Percentiles rank a stretch among this genome's conserved stretches.
Evolutionary conservation across 2,888 invertebrate species (phyloP).

Genomic region (Fissipunctia ypsillon): DNA sequence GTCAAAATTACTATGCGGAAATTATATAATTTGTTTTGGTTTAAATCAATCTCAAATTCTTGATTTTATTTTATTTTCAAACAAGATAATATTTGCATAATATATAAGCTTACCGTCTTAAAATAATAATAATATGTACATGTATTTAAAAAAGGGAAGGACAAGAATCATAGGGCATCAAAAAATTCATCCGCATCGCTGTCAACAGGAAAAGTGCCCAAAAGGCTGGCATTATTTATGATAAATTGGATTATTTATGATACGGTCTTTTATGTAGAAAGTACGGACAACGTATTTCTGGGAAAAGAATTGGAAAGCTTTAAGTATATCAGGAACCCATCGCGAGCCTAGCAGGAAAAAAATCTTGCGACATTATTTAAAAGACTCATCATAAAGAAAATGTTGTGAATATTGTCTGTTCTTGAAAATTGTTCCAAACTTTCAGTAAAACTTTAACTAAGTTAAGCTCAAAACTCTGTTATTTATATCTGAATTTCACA

Average conservation of each 20-base stretch:
- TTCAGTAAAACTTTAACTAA: too few species aligned
- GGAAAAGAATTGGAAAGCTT: background rate
- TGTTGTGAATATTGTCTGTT: background rate
- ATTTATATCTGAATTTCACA: background rate
- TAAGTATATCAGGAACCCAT: background rate
- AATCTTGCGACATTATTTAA: too few species aligned
- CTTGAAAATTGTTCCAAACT: background rate
- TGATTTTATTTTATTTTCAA: background rate
- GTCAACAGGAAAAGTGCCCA: background rate
- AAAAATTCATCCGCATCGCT: background rate
- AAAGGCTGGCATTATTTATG: background rate
- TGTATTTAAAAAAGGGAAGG: background rate
- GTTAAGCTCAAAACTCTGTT: too few species aligned
- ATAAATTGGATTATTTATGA: background rate
- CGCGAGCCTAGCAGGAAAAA: background rate
- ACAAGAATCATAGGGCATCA: background rate
- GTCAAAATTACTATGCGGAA: background rate
- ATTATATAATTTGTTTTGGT: background rate
- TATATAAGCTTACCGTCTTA: background rate
- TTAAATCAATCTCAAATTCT: background rate
- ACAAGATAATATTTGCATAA: background rate
- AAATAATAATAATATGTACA: too few species aligned
- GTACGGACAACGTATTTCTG: background rate
- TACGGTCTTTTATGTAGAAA: background rate
- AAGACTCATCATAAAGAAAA: background rate